phyloP scores from a whole-genome alignment of 2,888 invertebrate species.

The Apantesis nais region DNA sequence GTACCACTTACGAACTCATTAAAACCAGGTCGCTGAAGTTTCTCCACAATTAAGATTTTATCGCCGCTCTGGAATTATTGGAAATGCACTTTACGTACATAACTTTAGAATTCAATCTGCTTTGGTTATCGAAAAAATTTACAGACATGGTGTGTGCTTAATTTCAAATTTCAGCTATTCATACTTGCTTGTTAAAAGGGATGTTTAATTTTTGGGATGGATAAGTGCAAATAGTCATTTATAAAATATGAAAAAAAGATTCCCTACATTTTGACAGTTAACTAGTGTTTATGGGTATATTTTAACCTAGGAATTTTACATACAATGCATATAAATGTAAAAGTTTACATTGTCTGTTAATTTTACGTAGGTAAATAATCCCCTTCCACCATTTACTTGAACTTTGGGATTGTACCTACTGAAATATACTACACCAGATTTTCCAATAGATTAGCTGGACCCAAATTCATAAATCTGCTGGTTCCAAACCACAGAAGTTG shows the following conservation, averaged over 20 bases:
- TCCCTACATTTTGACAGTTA: background rate
- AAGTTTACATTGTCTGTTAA: too few species aligned
- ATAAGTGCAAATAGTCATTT: background rate
- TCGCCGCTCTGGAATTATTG: background rate
- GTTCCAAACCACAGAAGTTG: too few species aligned
- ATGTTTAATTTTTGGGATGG: slow-evolving; percentile 7
- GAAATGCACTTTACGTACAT: slow-evolving; percentile 10
- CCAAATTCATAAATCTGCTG: too few species aligned
- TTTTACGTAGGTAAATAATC: too few species aligned
- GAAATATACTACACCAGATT: too few species aligned
- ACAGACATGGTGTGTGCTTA: background rate
- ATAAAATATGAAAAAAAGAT: background rate
- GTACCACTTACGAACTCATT: slow-evolving; percentile 35
- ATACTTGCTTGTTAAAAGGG: slow-evolving; percentile 2
- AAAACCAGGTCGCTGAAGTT: slow-evolving; percentile 47
- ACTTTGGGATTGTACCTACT: too few species aligned
- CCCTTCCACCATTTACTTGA: too few species aligned
- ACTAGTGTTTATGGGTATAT: background rate
- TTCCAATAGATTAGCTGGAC: too few species aligned
- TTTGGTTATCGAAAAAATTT: background rate
- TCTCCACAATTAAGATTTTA: slow-evolving; percentile 30
- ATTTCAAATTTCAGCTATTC: slow-evolving; percentile 18
- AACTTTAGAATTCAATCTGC: background rate
- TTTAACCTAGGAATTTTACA: too few species aligned
- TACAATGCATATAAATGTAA: too few species aligned